Conservation (phyloP, 2,888 invertebrate species). For the Leistus spinibarbis region DNA sequence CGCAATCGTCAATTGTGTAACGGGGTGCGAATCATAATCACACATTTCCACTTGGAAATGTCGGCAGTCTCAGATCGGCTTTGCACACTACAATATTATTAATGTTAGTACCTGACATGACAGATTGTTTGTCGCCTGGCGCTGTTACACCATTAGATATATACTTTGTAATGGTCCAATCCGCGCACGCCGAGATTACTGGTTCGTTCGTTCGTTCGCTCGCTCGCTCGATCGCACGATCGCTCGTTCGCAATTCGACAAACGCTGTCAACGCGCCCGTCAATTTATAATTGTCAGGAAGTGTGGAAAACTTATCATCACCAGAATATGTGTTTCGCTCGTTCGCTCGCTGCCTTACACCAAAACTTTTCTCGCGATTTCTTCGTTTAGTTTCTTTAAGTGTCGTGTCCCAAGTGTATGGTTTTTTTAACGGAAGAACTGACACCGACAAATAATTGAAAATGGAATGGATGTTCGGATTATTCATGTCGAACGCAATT, state of each 20-base stretch:
- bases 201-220: background rate
- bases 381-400: constrained; percentile 12
- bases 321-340: constrained; percentile 8
- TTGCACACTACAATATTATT: constrained; percentile 43
- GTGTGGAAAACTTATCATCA: constrained; percentile 35
- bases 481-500: constrained; percentile 20
- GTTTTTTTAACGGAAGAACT: too few relatives aligned
- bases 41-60: too few relatives aligned
- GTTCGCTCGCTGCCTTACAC: background rate
- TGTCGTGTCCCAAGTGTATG: constrained; percentile 11
- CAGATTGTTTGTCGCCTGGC: constrained; percentile 35
- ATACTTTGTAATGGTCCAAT: constrained; percentile 38
- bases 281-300: constrained; percentile 37
- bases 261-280: constrained; percentile 19
- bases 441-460: constrained; percentile 22
- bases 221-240: too few relatives aligned
- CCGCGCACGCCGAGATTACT: constrained; percentile 23
- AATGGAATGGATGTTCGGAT: constrained; percentile 20
- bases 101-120: constrained; percentile 45
- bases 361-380: constrained; percentile 22
- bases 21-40: background rate
- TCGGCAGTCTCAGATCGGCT: too few relatives aligned
- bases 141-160: constrained; percentile 35
- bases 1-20: background rate
- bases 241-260: constrained; percentile 22